These are phyloP conservation scores for Clivina fossor DNA, from an alignment of 2,888 invertebrate species.

Conservation along the genomic window DNA sequence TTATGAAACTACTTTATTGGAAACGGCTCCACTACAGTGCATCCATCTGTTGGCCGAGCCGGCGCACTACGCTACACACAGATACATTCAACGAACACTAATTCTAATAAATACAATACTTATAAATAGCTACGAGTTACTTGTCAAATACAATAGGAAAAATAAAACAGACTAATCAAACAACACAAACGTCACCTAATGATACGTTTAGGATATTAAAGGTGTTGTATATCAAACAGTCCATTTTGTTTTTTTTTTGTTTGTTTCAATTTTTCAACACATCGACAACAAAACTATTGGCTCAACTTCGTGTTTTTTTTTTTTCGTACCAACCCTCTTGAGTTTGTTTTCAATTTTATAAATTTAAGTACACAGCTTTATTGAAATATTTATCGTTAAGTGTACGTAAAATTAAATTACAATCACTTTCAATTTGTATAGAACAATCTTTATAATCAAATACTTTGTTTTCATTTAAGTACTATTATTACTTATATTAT, in stretches of 20 bases:
- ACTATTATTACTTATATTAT: background rate
- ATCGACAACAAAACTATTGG: slow-evolving; percentile 33
- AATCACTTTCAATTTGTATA: too few species aligned
- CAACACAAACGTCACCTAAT: slow-evolving; percentile 33
- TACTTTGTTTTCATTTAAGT: background rate
- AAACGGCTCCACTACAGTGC: slow-evolving; percentile 59
- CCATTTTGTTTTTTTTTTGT: too few species aligned
- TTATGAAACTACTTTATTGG: slow-evolving; percentile 60
- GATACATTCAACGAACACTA: slow-evolving; percentile 54
- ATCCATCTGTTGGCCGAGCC: slow-evolving; percentile 49
- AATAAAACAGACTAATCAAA: slow-evolving; percentile 41
- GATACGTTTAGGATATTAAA: slow-evolving; percentile 29
- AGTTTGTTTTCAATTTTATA: too few species aligned
- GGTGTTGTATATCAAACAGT: slow-evolving; percentile 34
- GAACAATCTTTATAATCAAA: too few species aligned
- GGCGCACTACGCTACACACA: slow-evolving; percentile 54
- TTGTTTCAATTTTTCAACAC: too few species aligned
- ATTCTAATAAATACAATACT: slow-evolving; percentile 49
- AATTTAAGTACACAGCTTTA: too few species aligned
- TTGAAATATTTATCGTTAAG: too few species aligned
- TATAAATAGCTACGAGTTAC: slow-evolving; percentile 50
- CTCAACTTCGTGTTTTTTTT: too few species aligned
- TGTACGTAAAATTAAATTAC: too few species aligned
- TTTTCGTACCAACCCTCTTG: slow-evolving; percentile 46
- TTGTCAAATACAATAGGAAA: slow-evolving; percentile 53